Evolutionary conservation across 92 coral and sea anemone genomes (phyloP).

Genomic region (Epizoanthus ramosus): DNA sequence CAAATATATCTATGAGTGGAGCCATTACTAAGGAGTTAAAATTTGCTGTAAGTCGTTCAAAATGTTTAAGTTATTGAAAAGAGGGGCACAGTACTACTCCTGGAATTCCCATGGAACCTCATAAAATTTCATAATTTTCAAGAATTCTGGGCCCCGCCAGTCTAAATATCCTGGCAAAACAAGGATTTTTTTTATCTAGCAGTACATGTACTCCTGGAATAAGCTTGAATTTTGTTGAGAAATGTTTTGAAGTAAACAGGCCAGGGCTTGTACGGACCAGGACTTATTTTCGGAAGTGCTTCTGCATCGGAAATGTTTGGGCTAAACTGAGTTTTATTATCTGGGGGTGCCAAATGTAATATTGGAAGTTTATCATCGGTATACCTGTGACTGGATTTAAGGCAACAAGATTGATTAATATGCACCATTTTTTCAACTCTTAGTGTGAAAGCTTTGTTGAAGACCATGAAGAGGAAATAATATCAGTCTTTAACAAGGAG

Average conservation of each 20-base stretch:
- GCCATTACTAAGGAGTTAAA: conserved; percentile 88
- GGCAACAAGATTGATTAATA: neutral
- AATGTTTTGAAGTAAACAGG: no score
- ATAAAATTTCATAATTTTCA: no score
- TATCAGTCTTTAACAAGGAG: conserved; percentile 81
- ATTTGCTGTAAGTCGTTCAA: conserved; percentile 68
- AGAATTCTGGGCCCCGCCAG: no score
- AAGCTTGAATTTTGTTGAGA: no score
- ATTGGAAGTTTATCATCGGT: neutral
- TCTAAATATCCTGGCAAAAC: no score
- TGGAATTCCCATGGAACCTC: no score
- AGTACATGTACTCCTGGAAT: no score
- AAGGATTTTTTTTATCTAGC: no score
- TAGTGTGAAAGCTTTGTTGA: conserved; percentile 96
- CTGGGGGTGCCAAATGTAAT: neutral
- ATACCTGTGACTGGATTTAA: neutral
- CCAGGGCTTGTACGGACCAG: no score
- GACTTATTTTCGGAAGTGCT: no score
- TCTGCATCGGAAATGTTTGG: neutral
- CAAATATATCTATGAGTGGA: conserved; percentile 92
- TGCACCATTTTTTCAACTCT: neutral
- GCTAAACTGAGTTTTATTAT: neutral
- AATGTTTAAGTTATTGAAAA: neutral
- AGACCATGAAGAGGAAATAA: conserved; percentile 92
- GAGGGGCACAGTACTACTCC: no score